Evolutionary conservation across 2,888 invertebrate genomes (phyloP).

Genomic region (Sylvicola cinctus): DNA sequence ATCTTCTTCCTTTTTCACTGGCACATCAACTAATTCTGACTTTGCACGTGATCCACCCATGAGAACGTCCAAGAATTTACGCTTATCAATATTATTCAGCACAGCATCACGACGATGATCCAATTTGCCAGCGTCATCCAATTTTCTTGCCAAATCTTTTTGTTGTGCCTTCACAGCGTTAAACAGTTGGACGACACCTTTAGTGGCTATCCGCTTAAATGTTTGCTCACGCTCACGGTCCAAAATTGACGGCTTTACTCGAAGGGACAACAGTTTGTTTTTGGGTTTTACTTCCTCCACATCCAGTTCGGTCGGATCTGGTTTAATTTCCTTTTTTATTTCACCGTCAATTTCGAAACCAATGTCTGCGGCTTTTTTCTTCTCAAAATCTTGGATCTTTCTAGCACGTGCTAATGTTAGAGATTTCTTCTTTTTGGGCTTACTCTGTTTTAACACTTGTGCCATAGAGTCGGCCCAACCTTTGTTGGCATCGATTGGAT

Average conservation of each 20-base stretch:
- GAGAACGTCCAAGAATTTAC: slow-evolving; percentile 53
- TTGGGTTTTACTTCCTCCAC: slow-evolving; percentile 8
- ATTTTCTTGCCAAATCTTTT: slow-evolving; percentile 46
- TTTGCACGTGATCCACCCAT: slow-evolving; percentile 43
- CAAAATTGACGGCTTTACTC: slow-evolving; percentile 52
- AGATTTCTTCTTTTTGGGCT: slow-evolving; percentile 53
- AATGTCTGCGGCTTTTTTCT: slow-evolving; percentile 26
- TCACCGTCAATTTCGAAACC: slow-evolving; percentile 50
- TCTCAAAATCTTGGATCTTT: slow-evolving; percentile 32
- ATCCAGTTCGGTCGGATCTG: slow-evolving; percentile 13
- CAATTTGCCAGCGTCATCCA: slow-evolving; percentile 48
- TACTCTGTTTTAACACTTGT: slow-evolving; percentile 53
- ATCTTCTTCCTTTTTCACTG: slow-evolving; percentile 28
- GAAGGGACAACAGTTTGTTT: slow-evolving; percentile 30
- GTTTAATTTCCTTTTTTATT: slow-evolving; percentile 27
- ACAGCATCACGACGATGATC: slow-evolving; percentile 58
- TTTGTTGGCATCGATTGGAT: slow-evolving; percentile 32
- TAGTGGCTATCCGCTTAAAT: slow-evolving; percentile 68
- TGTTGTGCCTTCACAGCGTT: slow-evolving; percentile 80
- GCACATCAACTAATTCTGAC: slow-evolving; percentile 27
- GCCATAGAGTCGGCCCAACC: slow-evolving; percentile 70
- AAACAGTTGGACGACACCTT: slow-evolving; percentile 81
- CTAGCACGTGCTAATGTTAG: slow-evolving; percentile 63
- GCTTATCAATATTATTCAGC: slow-evolving; percentile 48
- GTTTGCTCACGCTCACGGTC: slow-evolving; percentile 59